phyloP scores from a whole-genome alignment of 1,140 invertebrate genomes.

The Temnothorax curvispinosus region DNA sequence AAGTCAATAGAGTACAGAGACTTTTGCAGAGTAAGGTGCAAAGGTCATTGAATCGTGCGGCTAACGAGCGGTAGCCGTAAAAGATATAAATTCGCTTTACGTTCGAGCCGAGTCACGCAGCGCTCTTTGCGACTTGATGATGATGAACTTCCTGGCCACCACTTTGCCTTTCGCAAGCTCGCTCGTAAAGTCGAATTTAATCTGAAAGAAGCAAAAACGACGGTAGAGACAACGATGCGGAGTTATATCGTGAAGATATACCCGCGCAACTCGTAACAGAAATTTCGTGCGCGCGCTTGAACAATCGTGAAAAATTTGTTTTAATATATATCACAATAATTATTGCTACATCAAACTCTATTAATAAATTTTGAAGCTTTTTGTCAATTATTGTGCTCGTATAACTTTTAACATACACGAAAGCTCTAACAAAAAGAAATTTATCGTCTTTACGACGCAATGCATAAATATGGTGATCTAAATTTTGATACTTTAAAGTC shows the following conservation, averaged over 20 bases:
- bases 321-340: not conserved
- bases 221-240: slow-evolving; percentile 27
- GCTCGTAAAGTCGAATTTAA: slow-evolving; percentile 84
- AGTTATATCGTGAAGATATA: slow-evolving; percentile 39
- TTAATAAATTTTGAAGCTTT: not conserved
- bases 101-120: slow-evolving; percentile 73
- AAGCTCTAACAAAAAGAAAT: not conserved
- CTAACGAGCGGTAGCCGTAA: slow-evolving; percentile 79
- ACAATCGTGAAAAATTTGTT: slow-evolving; percentile 8
- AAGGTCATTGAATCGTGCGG: slow-evolving; percentile 72
- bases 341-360: not conserved
- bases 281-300: not conserved
- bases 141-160: slow-evolving; percentile 82
- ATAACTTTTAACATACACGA: not conserved
- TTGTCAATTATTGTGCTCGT: not conserved
- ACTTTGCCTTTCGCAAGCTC: slow-evolving; percentile 75
- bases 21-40: slow-evolving; percentile 45
- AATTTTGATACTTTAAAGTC: slow-evolving; percentile 8
- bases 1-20: not conserved
- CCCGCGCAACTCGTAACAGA: not conserved
- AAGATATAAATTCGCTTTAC: slow-evolving; percentile 80
- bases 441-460: not conserved
- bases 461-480: slow-evolving; percentile 2
- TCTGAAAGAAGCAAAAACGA: slow-evolving; percentile 75
- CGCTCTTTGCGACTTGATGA: slow-evolving; percentile 80